Evolutionary conservation across 2,797 vertebrate genomes (phyloP), one percentile per base, ranked within the genome.

Genomic region (Trachurus trachurus): DNA sequence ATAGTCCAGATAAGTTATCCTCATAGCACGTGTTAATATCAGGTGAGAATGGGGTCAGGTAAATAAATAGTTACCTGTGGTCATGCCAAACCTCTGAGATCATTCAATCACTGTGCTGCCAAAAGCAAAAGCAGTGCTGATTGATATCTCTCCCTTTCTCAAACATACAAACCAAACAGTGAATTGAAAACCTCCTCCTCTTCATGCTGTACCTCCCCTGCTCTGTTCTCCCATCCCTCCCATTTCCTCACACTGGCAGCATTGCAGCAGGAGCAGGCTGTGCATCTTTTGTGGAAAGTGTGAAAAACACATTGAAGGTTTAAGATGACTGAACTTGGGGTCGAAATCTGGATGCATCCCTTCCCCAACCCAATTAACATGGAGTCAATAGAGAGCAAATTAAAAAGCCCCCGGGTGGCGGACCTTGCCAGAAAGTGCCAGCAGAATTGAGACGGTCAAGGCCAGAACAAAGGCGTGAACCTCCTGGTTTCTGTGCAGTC

Each of bases 331-430:
- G 91, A 95, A 93, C 89, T 91, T 53, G 63, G 82, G 91, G 88
- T 90, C 83, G 76, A 89, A 93, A 93, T 92, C 90, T 94, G 91
- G 92, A 93, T 91, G 92, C 93, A 86, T 91, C 78, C 85, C 87
- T 26, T 88, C 85, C 80, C 82, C 90, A 86, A 94, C 91, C 94
- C 95, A 96, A 96, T 96, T 96, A 96, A 94, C 88, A 68, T 67
- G 13, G 81, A 95, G 93, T 95, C 95, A 95, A 95, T 95, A 90
- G 94, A 90, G 87, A 94, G 90, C 93, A 94, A 95, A 96, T 95
- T 93, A 96, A 95, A 95, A 95, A 94, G 87, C 88, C 93, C 91
- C 75, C 40, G 74, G 89, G 94, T 88, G 88, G 87, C 60, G 74
- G 89, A 88, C 78, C 82, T 78, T 67, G 87, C 92, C 90, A 95